These are phyloP conservation scores for Cyanoramphus novaezelandiae DNA, from an alignment of 2,113 vertebrate genomes.

Conservation along the genomic window DNA sequence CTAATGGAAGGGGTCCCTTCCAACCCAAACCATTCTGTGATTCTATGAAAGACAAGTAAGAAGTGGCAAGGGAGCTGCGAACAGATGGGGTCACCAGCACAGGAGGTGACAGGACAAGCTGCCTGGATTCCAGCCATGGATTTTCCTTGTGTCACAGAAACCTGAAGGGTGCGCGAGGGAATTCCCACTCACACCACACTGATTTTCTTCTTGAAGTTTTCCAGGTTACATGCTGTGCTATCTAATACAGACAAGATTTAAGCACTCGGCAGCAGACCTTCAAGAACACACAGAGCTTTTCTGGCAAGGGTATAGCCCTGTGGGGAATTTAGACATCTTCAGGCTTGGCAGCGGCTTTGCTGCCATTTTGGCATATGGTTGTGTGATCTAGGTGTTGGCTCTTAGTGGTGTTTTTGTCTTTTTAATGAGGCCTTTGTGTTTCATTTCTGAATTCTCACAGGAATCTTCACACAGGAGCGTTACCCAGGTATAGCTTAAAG, in stretches of 20 bases:
- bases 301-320: neutral
- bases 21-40: neutral
- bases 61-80: fast-evolving
- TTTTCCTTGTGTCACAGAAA: neutral
- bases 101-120: fast-evolving
- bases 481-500: neutral
- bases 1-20: neutral
- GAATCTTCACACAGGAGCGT: neutral
- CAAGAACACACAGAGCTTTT: neutral
- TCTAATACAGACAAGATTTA: neutral
- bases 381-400: neutral
- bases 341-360: neutral
- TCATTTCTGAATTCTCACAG: neutral
- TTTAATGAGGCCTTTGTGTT: neutral
- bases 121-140: neutral
- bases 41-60: neutral
- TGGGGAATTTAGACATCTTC: neutral
- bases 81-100: neutral
- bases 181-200: neutral
- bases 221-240: neutral
- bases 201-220: neutral
- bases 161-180: neutral
- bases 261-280: neutral
- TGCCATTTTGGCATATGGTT: neutral
- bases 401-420: neutral